Conservation (phyloP, 2,113 vertebrate species). For the Cepphus grylle region DNA sequence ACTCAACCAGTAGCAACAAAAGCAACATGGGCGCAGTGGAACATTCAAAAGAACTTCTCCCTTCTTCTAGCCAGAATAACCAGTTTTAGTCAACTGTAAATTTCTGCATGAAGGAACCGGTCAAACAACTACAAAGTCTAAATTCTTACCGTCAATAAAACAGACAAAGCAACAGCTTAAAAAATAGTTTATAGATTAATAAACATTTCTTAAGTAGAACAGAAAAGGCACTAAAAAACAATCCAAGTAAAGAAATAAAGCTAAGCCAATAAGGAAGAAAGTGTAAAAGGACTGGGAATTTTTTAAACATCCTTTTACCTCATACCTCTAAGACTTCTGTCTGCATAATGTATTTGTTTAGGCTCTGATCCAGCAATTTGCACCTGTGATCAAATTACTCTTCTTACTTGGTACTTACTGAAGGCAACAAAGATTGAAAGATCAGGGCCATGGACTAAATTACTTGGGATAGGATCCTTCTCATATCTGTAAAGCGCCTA, state of each 20-base stretch:
- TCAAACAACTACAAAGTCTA: neutral
- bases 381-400: neutral
- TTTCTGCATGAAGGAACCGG: neutral
- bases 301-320: neutral
- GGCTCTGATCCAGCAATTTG: neutral
- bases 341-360: neutral
- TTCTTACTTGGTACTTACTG: neutral
- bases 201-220: neutral
- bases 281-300: neutral
- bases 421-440: neutral
- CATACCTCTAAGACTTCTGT: neutral
- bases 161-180: neutral
- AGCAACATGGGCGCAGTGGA: neutral
- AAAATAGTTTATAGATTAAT: neutral
- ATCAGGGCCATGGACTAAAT: neutral
- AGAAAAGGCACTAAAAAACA: neutral
- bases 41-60: slow-evolving; percentile 2
- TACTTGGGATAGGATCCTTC: neutral
- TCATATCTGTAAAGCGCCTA: slow-evolving; percentile 69
- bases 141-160: slow-evolving; percentile 2
- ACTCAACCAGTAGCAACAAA: slow-evolving; percentile 2
- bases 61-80: slow-evolving; percentile 4
- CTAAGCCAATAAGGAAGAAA: neutral
- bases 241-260: neutral
- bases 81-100: neutral